Conservation (phyloP, 2,113 vertebrate species). For the Eurystomus gularis region DNA sequence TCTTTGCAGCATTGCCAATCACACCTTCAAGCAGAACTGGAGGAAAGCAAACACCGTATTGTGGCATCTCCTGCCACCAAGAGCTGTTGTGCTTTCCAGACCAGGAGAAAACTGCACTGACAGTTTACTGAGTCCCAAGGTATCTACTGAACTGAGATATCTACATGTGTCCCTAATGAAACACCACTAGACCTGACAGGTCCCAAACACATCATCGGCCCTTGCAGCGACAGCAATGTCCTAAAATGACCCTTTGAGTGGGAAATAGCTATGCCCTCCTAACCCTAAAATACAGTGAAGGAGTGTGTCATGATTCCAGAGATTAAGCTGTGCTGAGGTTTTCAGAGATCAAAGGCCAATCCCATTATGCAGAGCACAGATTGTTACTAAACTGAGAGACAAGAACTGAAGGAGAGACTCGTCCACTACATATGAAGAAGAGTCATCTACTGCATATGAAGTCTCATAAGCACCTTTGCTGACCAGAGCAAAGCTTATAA, state of each 20-base stretch:
- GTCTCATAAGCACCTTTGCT: neutral
- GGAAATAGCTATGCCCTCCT: neutral
- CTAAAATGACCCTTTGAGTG: neutral
- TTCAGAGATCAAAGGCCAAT: neutral
- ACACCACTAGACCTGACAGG: neutral
- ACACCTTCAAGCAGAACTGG: neutral
- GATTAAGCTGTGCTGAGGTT: neutral
- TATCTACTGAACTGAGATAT: neutral
- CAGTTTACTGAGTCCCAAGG: neutral
- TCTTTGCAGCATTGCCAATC: neutral
- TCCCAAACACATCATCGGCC: neutral
- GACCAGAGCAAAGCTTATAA: neutral
- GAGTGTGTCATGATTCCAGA: neutral
- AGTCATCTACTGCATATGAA: neutral
- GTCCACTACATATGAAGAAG: neutral
- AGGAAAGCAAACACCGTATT: neutral
- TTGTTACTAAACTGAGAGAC: neutral
- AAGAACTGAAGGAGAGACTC: neutral
- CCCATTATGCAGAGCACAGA: neutral
- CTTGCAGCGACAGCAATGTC: neutral
- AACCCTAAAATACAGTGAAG: neutral
- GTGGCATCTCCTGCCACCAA: neutral
- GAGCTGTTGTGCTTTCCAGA: neutral
- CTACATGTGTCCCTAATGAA: neutral
- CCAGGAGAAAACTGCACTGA: neutral